These are phyloP conservation scores for Drosophila yooni DNA, from an alignment of 2,888 invertebrate genomes.

Conservation along the genomic window DNA sequence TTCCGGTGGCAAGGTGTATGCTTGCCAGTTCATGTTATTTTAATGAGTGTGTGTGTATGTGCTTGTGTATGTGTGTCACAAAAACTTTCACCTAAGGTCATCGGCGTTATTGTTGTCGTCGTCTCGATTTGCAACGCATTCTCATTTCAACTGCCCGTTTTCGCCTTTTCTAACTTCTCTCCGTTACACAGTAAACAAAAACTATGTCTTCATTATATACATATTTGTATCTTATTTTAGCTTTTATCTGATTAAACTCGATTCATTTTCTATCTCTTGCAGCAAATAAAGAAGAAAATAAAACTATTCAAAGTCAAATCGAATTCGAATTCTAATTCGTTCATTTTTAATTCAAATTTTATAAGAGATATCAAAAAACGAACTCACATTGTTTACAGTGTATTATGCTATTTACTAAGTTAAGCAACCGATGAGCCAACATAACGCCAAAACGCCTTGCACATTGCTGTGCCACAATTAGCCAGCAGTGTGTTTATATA, in stretches of 20 bases:
- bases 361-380: fast-evolving
- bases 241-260: no score
- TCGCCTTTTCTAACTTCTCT: not conserved
- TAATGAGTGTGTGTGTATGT: constrained; percentile 31
- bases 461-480: constrained; percentile 54
- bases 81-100: constrained; percentile 51
- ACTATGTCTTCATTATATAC: not conserved
- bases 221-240: not conserved
- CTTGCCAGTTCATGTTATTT: constrained; percentile 35
- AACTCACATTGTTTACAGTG: not conserved
- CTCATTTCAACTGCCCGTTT: constrained; percentile 11
- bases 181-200: not conserved
- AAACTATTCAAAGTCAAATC: not conserved
- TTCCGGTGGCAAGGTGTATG: constrained; percentile 68
- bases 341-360: fast-evolving
- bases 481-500: constrained; percentile 16
- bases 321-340: not conserved
- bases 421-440: constrained; percentile 16
- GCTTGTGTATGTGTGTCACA: constrained; percentile 37
- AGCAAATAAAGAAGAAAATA: not conserved
- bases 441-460: constrained; percentile 37
- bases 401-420: not conserved
- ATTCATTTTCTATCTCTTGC: not conserved
- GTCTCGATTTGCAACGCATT: constrained; percentile 60
- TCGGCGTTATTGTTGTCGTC: constrained; percentile 37